Percentiles rank a stretch among this genome's conserved stretches.
These are phyloP conservation scores for Caenorhabditis sp. DNA, from an alignment of 2,888 invertebrate species.

Conservation along the genomic window DNA sequence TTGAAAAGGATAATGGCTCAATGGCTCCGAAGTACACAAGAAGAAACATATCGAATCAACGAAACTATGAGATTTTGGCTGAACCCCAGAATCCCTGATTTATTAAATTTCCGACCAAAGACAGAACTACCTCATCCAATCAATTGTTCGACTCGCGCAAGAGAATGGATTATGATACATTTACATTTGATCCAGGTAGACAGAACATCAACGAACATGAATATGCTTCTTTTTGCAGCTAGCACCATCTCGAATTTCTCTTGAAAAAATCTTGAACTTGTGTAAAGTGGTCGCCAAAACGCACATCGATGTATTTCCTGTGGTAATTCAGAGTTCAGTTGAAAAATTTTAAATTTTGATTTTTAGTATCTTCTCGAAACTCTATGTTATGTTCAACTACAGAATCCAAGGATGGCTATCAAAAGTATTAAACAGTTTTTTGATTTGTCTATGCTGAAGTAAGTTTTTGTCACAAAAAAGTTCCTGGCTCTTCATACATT, in stretches of 20 bases:
- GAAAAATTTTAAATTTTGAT: not conserved
- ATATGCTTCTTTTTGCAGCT: not conserved
- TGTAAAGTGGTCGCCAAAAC: constrained; percentile 17
- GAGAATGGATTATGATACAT: constrained; percentile 8
- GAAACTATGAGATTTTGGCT: constrained; percentile 10
- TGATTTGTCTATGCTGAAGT: constrained; percentile 40
- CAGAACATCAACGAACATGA: no score
- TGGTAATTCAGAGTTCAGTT: not conserved
- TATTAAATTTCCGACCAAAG: not conserved
- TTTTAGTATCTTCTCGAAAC: constrained; percentile 29
- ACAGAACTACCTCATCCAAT: constrained; percentile 9
- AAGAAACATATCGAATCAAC: not conserved
- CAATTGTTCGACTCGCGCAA: constrained; percentile 18
- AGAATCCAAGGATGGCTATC: constrained; percentile 22
- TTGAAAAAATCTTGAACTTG: constrained; percentile 16
- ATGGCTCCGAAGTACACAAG: not conserved
- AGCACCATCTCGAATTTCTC: not conserved
- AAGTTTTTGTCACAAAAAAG: not conserved
- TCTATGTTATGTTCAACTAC: constrained; percentile 14
- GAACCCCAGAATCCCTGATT: not conserved
- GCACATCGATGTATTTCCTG: not conserved
- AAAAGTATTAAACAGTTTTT: constrained; percentile 34
- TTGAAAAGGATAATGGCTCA: constrained; percentile 22
- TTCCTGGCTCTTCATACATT: no score
- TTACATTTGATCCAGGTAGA: constrained; percentile 2